Evolutionary conservation across 2,797 vertebrate species (phyloP).

Genomic region (Ficedula albicollis): DNA sequence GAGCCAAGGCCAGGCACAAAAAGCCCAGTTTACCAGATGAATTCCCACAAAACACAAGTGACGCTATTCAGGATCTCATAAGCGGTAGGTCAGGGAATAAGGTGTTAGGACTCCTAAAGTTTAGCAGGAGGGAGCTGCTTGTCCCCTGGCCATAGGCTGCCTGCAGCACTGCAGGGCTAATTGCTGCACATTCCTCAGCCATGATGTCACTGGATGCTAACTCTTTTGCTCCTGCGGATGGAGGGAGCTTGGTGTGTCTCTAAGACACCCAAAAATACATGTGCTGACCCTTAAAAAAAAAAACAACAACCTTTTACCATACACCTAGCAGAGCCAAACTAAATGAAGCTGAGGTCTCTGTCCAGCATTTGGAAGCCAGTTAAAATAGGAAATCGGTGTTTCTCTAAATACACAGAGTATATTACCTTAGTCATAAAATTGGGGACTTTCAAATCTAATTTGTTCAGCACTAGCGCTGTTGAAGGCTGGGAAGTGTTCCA

Average conservation of each 20-base stretch:
- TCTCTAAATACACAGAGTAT: conserved; percentile 82
- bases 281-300: conserved; percentile 59
- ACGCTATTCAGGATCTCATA: conserved; percentile 37
- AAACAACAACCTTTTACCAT: conserved; percentile 34
- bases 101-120: conserved; percentile 64
- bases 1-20: conserved; percentile 43
- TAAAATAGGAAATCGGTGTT: conserved; percentile 81
- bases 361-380: conserved; percentile 77
- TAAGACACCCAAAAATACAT: conserved; percentile 66
- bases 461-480: conserved; percentile 80
- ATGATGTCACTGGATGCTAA: conserved; percentile 66
- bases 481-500: conserved; percentile 86
- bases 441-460: conserved; percentile 86
- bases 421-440: conserved; percentile 85
- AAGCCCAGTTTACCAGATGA: conserved; percentile 49
- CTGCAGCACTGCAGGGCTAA: conserved; percentile 71
- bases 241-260: conserved; percentile 49
- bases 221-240: conserved; percentile 43
- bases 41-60: conserved; percentile 57
- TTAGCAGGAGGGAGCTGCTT: conserved; percentile 48
- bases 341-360: conserved; percentile 80
- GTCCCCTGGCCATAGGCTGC: conserved; percentile 50
- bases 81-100: conserved; percentile 57
- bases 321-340: conserved; percentile 70
- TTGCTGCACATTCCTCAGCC: conserved; percentile 74